Conservation (phyloP, 2,888 invertebrate species). For the Mesorhabditis spiculigera region DNA sequence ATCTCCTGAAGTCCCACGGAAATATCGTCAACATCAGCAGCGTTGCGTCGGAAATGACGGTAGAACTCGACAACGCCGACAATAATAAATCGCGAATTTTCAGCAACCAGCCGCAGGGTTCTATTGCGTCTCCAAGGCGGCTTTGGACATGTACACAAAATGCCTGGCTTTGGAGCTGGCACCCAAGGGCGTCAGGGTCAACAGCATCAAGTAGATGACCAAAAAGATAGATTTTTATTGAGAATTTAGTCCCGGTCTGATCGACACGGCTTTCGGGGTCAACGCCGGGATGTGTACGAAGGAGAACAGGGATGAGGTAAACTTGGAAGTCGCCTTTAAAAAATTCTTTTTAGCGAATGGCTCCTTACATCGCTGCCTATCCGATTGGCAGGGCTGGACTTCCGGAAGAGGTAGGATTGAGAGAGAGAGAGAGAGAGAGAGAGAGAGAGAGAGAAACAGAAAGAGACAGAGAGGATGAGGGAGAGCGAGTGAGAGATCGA, state of each 20-base stretch:
- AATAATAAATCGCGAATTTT: not conserved
- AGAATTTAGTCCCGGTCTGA: slow-evolving; percentile 74
- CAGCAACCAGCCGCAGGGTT: not conserved
- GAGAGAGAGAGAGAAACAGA: no score
- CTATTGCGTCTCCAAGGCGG: not conserved
- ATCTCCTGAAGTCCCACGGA: slow-evolving; percentile 63
- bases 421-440: no score
- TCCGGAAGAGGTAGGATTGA: not conserved
- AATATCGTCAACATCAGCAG: slow-evolving; percentile 88
- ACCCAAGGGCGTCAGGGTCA: slow-evolving; percentile 72
- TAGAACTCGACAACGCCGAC: not conserved
- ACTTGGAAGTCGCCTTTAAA: not conserved
- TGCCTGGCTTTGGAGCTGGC: slow-evolving; percentile 76
- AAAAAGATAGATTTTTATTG: not conserved
- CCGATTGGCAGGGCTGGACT: not conserved
- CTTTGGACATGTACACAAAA: slow-evolving; percentile 82
- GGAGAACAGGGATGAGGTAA: slow-evolving; percentile 69
- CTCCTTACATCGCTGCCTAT: not conserved
- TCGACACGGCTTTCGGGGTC: slow-evolving; percentile 79
- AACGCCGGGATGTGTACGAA: slow-evolving; percentile 78
- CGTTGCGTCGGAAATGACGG: slow-evolving; percentile 64
- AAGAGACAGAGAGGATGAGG: no score
- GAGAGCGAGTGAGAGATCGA: no score
- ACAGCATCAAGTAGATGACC: slow-evolving; percentile 71
- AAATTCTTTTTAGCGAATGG: not conserved